These are phyloP conservation scores for Medauroidea extradentata DNA, from an alignment of 1,140 invertebrate species.

Conservation along the genomic window DNA sequence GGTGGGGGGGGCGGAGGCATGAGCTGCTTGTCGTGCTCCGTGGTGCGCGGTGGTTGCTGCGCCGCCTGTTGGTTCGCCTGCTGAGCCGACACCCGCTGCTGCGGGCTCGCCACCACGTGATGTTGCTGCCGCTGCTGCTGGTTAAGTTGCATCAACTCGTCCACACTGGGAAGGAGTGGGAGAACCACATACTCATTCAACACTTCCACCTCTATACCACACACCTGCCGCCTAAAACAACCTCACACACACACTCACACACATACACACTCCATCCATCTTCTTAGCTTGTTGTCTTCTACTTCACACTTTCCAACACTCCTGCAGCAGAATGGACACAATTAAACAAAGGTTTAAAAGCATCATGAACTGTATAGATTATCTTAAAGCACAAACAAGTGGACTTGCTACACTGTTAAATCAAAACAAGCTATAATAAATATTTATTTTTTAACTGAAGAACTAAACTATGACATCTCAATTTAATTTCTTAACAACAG, in stretches of 20 bases:
- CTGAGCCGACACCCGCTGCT: neutral
- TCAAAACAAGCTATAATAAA: no score
- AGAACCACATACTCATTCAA: slow-evolving; percentile 3
- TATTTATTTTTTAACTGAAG: no score
- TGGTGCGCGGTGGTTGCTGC: neutral
- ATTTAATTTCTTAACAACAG: no score
- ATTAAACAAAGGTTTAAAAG: neutral
- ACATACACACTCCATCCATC: no score
- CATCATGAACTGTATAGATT: no score
- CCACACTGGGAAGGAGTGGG: slow-evolving; percentile 6
- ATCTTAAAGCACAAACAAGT: no score
- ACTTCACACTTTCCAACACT: neutral
- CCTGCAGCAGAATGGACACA: neutral
- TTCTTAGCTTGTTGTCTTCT: neutral
- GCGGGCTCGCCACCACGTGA: neutral
- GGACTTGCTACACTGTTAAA: no score
- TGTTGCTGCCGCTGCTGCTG: slow-evolving; percentile 8
- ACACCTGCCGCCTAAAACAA: no score
- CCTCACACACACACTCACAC: no score
- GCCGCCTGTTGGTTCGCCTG: neutral
- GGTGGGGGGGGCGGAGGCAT: slow-evolving; percentile 18
- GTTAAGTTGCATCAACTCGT: slow-evolving; percentile 13
- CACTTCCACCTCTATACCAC: neutral
- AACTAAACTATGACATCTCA: no score
- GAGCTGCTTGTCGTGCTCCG: slow-evolving; percentile 12